Conservation (phyloP, 2,113 vertebrate species). For the Albula goreensis region DNA sequence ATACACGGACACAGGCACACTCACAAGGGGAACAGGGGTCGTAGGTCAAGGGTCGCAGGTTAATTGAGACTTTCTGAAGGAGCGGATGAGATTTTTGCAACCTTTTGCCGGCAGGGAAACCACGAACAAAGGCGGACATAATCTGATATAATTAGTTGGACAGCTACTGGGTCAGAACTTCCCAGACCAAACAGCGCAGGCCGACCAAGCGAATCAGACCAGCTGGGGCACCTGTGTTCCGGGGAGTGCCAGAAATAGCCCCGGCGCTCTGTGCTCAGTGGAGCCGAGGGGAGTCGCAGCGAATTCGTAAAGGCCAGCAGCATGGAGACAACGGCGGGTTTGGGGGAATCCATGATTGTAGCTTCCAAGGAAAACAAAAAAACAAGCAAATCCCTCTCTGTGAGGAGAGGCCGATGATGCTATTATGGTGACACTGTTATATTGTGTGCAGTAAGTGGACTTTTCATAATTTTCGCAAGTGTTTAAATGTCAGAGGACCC, state of each 20-base stretch:
- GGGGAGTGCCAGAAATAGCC: slow-evolving; percentile 70
- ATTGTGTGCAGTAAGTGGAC: background rate
- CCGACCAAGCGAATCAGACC: slow-evolving; percentile 71
- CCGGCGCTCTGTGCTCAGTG: slow-evolving; percentile 51
- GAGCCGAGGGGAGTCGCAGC: slow-evolving; percentile 58
- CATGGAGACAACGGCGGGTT: background rate
- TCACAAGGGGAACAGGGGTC: slow-evolving; percentile 80
- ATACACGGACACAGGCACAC: slow-evolving; percentile 6
- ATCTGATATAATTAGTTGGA: slow-evolving; percentile 94
- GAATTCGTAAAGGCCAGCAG: slow-evolving; percentile 18
- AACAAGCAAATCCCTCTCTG: background rate
- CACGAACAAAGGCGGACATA: slow-evolving; percentile 83
- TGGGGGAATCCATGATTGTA: background rate
- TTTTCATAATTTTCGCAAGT: background rate
- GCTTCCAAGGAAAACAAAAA: no score
- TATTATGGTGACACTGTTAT: background rate
- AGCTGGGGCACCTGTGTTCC: slow-evolving; percentile 75
- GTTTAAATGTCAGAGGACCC: background rate
- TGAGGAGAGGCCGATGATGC: background rate
- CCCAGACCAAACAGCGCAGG: slow-evolving; percentile 74
- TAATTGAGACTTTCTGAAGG: slow-evolving; percentile 90
- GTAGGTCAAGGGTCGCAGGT: slow-evolving; percentile 90
- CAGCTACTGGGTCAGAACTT: slow-evolving; percentile 78
- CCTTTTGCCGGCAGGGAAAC: slow-evolving; percentile 79
- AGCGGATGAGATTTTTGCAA: slow-evolving; percentile 90